Percentiles rank a stretch among this genome's conserved stretches.
Conservation (phyloP, 2,888 invertebrate genomes). For the Scaptomyza reducta region DNA sequence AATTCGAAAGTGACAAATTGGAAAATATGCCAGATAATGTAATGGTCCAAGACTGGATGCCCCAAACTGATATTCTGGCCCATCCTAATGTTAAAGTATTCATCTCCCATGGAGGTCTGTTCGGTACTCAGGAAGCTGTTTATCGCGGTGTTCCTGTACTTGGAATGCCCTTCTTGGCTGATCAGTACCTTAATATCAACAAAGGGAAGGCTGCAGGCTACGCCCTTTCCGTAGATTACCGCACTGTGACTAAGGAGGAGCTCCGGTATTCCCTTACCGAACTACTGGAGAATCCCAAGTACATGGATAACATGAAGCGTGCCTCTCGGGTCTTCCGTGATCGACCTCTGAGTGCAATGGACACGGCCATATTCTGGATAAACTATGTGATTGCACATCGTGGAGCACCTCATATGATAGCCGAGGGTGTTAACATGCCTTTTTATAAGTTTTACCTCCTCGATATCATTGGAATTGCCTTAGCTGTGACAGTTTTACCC, state of each 20-base stretch:
- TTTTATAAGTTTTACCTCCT: conserved; percentile 82
- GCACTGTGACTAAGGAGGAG: conserved; percentile 63
- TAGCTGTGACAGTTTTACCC: conserved; percentile 25
- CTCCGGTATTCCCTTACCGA: conserved; percentile 70
- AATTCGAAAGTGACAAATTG: conserved; percentile 83
- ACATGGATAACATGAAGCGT: conserved; percentile 70
- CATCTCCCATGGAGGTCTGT: conserved; percentile 82
- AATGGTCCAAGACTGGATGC: conserved; percentile 84
- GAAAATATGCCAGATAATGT: conserved; percentile 82
- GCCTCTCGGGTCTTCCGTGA: conserved; percentile 79
- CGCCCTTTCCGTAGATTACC: conserved; percentile 69
- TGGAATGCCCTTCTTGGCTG: conserved; percentile 82
- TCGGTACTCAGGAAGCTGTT: conserved; percentile 82
- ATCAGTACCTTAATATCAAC: conserved; percentile 81
- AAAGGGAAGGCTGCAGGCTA: conserved; percentile 70
- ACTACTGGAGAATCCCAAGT: conserved; percentile 82
- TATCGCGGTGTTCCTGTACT: conserved; percentile 82
- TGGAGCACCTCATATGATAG: conserved; percentile 80
- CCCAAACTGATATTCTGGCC: conserved; percentile 84
- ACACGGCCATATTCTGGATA: conserved; percentile 83
- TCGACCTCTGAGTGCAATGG: conserved; percentile 76
- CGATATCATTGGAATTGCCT: conserved; percentile 63
- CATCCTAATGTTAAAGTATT: conserved; percentile 83
- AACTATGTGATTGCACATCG: conserved; percentile 83
- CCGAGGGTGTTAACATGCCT: conserved; percentile 69